Percentiles rank a stretch among this genome's conserved stretches.
phyloP scores from a whole-genome alignment of 2,113 vertebrate species.

The Grammomys surdaster region DNA sequence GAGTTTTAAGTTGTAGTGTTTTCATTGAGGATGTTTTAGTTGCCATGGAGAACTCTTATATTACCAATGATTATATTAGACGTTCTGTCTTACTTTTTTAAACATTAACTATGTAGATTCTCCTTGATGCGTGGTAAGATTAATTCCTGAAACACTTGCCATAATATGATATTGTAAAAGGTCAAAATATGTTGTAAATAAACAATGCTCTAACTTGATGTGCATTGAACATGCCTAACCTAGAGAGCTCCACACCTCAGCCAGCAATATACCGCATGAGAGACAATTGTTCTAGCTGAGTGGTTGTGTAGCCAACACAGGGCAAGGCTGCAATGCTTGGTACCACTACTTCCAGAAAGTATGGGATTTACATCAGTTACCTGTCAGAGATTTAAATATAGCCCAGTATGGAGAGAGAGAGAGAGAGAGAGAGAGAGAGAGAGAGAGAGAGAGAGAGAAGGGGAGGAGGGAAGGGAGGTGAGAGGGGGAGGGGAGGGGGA shows the following conservation, averaged over 20 bases:
- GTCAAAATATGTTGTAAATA: background rate
- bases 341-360: background rate
- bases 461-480: background rate
- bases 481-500: no score
- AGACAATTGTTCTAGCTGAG: fast-evolving
- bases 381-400: background rate
- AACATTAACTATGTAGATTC: background rate
- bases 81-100: background rate
- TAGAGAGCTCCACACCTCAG: background rate
- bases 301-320: background rate
- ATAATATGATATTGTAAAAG: background rate
- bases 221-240: background rate
- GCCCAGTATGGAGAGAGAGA: no score
- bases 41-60: background rate
- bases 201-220: background rate
- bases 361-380: background rate
- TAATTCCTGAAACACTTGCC: no score
- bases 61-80: background rate
- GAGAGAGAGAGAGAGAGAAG: no score
- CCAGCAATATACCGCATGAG: background rate
- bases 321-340: background rate
- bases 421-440: no score
- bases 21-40: background rate
- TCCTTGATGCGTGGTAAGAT: background rate
- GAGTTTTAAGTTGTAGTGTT: background rate